A percentile compares a stretch with the other conserved stretches of the same genome.
phyloP scores from a whole-genome alignment of 1,140 invertebrate genomes.

The Aradophagus sp. region DNA sequence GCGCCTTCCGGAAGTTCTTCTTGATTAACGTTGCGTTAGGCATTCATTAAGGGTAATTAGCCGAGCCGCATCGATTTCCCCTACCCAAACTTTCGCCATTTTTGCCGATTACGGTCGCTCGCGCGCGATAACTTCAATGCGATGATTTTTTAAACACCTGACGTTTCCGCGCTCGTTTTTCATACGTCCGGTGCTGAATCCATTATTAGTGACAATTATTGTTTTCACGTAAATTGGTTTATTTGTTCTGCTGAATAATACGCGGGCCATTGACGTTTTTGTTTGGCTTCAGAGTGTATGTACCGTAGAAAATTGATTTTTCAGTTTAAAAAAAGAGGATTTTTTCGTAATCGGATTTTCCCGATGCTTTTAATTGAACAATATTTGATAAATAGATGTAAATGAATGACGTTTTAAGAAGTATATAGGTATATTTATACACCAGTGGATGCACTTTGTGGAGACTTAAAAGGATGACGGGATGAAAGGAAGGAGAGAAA shows the following conservation, averaged over 20 bases:
- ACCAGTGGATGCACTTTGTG: conserved; percentile 31
- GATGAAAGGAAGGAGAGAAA: conserved; percentile 11
- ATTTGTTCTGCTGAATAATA: too few relatives aligned
- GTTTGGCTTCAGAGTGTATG: too few relatives aligned
- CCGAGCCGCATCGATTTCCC: conserved; percentile 23
- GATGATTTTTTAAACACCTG: conserved; percentile 21
- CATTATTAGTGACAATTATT: too few relatives aligned
- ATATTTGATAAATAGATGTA: conserved; percentile 24
- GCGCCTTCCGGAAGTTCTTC: conserved; percentile 40
- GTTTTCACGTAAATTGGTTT: too few relatives aligned
- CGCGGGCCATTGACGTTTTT: too few relatives aligned
- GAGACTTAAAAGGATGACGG: conserved; percentile 21
- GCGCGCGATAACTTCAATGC: neutral
- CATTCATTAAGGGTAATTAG: conserved; percentile 56
- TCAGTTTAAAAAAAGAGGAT: too few relatives aligned
- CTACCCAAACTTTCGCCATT: conserved; percentile 6
- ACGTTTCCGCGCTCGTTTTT: too few relatives aligned
- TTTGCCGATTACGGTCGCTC: conserved; percentile 10
- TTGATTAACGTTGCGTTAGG: conserved; percentile 52
- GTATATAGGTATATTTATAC: conserved; percentile 21
- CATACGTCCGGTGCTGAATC: too few relatives aligned
- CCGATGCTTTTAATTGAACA: conserved; percentile 5
- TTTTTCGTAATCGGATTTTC: too few relatives aligned
- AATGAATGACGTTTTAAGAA: conserved; percentile 30
- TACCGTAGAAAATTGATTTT: too few relatives aligned